Percentiles rank a stretch among this genome's conserved stretches.
Evolutionary conservation across 2,797 vertebrate species (phyloP).

Genomic region (Rhinichthys osculus): DNA sequence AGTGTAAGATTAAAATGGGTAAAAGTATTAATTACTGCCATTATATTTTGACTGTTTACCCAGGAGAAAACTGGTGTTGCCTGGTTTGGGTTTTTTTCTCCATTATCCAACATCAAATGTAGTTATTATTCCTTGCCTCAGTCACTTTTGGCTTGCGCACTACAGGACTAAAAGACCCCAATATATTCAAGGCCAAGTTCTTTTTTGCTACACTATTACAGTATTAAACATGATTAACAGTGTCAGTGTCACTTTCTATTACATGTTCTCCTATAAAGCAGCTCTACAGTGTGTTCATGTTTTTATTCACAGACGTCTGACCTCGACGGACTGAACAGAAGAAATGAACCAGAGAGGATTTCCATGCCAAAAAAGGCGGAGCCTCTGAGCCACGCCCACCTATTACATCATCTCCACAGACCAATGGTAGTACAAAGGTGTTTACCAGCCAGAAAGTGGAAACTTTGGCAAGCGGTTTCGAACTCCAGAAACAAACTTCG

Average conservation of each 20-base stretch:
- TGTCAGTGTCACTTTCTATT: neutral
- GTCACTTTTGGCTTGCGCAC: neutral
- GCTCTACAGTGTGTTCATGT: neutral
- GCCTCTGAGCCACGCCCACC: neutral
- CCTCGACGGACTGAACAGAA: neutral
- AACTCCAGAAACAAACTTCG: neutral
- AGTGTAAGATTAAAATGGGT: no score
- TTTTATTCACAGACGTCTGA: neutral
- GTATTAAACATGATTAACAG: neutral
- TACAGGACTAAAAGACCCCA: neutral
- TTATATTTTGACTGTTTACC: neutral
- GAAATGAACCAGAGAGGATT: neutral
- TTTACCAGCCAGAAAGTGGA: neutral
- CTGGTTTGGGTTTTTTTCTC: neutral
- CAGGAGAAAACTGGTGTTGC: neutral
- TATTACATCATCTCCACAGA: neutral
- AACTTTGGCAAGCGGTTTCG: neutral
- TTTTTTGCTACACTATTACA: neutral
- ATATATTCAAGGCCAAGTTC: neutral
- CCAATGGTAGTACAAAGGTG: neutral
- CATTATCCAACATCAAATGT: neutral
- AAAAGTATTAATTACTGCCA: neutral
- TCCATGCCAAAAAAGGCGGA: neutral
- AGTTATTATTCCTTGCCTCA: neutral
- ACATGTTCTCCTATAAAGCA: neutral